A percentile compares a stretch with the other conserved stretches of the same genome.
phyloP scores from a whole-genome alignment of 2,113 vertebrate species.

The Chiloscyllium plagiosum region DNA sequence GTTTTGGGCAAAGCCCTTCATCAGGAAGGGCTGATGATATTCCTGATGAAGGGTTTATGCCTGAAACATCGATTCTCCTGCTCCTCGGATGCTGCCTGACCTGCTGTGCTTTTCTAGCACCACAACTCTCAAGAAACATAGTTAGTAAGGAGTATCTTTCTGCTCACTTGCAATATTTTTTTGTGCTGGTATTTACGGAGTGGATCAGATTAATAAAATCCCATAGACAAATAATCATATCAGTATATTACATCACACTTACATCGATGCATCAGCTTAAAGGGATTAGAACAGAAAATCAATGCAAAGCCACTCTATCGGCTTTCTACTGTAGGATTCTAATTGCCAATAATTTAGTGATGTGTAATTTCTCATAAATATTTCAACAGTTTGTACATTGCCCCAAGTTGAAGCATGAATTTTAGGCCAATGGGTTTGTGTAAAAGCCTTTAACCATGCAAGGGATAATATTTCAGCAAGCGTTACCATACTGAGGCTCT shows the following conservation, averaged over 20 bases:
- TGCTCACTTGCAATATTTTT: neutral
- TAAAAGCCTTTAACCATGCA: neutral
- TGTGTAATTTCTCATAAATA: conserved; percentile 22
- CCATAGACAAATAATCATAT: neutral
- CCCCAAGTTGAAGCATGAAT: neutral
- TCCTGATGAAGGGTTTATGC: no score
- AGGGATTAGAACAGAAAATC: conserved; percentile 32
- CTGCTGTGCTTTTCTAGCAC: no score
- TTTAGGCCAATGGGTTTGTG: no score
- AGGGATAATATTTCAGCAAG: neutral
- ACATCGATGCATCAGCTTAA: conserved; percentile 27
- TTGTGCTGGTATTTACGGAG: neutral
- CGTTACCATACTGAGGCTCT: neutral
- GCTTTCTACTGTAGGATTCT: conserved; percentile 5
- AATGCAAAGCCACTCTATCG: neutral
- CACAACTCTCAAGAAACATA: neutral
- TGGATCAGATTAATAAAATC: neutral
- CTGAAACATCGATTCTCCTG: no score
- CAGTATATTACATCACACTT: neutral
- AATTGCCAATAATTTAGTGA: conserved; percentile 35
- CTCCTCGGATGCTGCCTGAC: no score
- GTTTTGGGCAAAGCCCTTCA: no score
- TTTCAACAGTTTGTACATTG: neutral
- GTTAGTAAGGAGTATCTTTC: neutral
- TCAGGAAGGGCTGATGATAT: no score